Evolutionary conservation across 1,140 invertebrate species (phyloP).

Genomic region (Ips nitidus): DNA sequence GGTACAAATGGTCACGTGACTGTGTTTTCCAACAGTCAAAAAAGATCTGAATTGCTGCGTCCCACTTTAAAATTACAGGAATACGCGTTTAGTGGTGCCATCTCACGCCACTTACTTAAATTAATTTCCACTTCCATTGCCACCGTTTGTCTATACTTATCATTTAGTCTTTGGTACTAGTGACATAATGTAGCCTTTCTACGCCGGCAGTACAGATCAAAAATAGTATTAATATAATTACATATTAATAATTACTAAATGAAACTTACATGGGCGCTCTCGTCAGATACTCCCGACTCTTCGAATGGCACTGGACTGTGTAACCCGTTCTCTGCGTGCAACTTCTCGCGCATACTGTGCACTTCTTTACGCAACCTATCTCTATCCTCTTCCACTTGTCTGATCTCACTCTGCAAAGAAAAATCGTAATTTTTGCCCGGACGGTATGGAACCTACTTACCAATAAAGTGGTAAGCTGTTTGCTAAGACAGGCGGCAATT

Average conservation of each 20-base stretch:
- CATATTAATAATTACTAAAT: not conserved
- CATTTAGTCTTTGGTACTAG: not conserved
- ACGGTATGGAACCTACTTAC: slow-evolving; percentile 47
- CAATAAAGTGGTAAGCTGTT: slow-evolving; percentile 61
- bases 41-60: no score
- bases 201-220: no score
- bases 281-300: slow-evolving; percentile 19
- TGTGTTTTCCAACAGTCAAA: no score
- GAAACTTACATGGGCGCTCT: slow-evolving; percentile 23
- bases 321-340: slow-evolving; percentile 60
- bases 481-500: slow-evolving; percentile 58
- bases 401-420: slow-evolving; percentile 65
- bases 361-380: slow-evolving; percentile 72
- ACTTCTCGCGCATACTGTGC: slow-evolving; percentile 68
- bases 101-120: no score
- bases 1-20: no score
- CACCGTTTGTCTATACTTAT: no score
- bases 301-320: slow-evolving; percentile 40
- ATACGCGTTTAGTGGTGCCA: no score
- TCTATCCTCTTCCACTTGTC: slow-evolving; percentile 73
- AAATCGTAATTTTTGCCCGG: slow-evolving; percentile 7
- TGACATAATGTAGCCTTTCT: no score
- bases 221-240: no score
- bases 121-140: no score
- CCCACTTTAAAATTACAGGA: no score